These are phyloP conservation scores for Poecilia wingei DNA, from an alignment of 2,797 vertebrate species.

Conservation along the genomic window DNA sequence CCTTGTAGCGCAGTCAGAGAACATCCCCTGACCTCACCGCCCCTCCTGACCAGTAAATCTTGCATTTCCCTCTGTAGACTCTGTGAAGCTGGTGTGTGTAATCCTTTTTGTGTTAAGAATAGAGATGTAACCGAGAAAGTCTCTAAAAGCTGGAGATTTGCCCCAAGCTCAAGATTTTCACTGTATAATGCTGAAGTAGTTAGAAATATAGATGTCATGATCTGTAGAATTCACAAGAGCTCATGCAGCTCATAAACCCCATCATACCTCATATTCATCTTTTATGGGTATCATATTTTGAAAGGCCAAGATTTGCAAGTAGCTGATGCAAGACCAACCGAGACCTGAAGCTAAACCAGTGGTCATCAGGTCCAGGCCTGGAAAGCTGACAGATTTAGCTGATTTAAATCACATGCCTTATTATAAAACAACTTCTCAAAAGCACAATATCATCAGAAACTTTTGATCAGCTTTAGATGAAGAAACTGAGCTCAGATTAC, in stretches of 20 bases:
- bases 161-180: conserved; percentile 23
- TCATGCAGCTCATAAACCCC: conserved; percentile 11
- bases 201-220: conserved; percentile 19
- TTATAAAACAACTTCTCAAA: neutral
- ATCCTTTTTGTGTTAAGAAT: conserved; percentile 61
- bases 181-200: conserved; percentile 22
- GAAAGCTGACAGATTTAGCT: neutral
- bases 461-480: neutral
- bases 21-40: conserved; percentile 18
- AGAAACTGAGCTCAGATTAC: neutral
- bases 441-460: neutral
- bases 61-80: conserved; percentile 51
- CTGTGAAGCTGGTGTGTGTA: conserved; percentile 58
- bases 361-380: neutral
- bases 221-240: conserved; percentile 8
- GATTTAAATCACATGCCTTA: neutral
- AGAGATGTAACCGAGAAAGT: conserved; percentile 60
- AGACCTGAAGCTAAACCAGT: conserved; percentile 16
- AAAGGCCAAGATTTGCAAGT: conserved; percentile 25
- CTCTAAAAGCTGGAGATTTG: conserved; percentile 59
- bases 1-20: conserved; percentile 32
- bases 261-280: conserved; percentile 37
- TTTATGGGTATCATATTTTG: conserved; percentile 2
- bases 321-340: conserved; percentile 11
- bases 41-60: conserved; percentile 19